Base-by-base conservation (phyloP, 2,797 vertebrate genomes). In the Myioborus melanocephalus region DNA sequence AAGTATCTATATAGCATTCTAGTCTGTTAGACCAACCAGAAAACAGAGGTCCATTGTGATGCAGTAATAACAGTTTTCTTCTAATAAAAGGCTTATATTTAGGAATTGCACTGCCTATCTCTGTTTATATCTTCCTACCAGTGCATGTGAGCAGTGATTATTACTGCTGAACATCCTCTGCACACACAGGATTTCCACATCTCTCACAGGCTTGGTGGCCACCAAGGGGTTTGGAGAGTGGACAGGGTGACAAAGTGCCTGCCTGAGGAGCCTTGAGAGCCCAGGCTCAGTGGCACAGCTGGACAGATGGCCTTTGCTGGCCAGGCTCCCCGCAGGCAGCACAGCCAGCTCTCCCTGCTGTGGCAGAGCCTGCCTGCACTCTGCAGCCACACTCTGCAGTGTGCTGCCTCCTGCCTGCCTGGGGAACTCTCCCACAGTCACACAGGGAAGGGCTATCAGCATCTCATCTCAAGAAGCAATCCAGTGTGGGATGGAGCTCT, bases 381-480 rank as follows among this genome's bases (percentile, higher is more conserved):
- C 68, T 46, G 35, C 75, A 59, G 81, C 63, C 75, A 50, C 61
- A 5, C 6, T 3, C 11, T n/a, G 60, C 68, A 46, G 34, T 0
- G 28, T 9, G 13, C 53, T 35, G n/a, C 57, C 72, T 65, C 90
- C 85, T 35, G 83, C n/a, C 63, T 72, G 56, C 2, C 80, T 41
- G 28, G 19, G 0, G 16, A 30, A 23, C 50, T n/a, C 32, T 65
- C 69, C 14, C 52, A 17, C 65, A 57, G 46, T 2, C 63, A 61
- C 77, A 55, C 32, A 24, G 37, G 57, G 46, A 83, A 95, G 55
- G 79, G 53, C 64, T 89, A 85, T 59, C 87, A 73, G 35, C 72
- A 82, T n/a, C 77, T 84, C 50, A 72, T 83, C 80, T 90, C 68
- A 55, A 80, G 75, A 30, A 91, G 52, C 59, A 87, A 94, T 80